These are phyloP conservation scores for Muschampia plurimacula DNA, from an alignment of 2,888 invertebrate species.

Conservation along the genomic window DNA sequence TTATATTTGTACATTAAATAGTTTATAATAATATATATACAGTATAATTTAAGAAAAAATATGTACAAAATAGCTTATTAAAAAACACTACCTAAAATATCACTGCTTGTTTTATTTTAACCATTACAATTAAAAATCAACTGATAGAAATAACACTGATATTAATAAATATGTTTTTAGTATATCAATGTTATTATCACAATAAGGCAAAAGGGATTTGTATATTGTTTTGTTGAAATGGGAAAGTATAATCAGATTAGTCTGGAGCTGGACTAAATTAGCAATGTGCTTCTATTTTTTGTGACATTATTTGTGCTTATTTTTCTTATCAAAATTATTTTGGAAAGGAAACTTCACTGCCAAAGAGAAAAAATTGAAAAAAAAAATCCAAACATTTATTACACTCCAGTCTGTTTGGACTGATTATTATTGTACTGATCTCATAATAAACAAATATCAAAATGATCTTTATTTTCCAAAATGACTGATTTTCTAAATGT, in stretches of 20 bases:
- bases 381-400: no score
- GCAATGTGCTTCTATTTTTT: not conserved
- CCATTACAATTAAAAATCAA: not conserved
- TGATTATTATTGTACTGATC: no score
- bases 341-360: no score
- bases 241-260: no score
- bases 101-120: not conserved
- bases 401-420: no score
- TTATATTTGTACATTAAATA: constrained; percentile 10
- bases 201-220: not conserved
- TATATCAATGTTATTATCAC: not conserved
- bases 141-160: not conserved
- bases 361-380: no score
- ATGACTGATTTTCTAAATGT: no score
- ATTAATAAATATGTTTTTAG: not conserved
- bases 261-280: not conserved
- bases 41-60: constrained; percentile 5
- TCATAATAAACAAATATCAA: no score
- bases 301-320: no score
- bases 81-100: constrained; percentile 2
- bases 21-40: not conserved
- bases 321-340: no score
- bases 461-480: no score
- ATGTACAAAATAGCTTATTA: not conserved
- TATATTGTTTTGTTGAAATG: no score